phyloP scores from a whole-genome alignment of 2,888 invertebrate species.

The Caenorhabditis sp. region DNA sequence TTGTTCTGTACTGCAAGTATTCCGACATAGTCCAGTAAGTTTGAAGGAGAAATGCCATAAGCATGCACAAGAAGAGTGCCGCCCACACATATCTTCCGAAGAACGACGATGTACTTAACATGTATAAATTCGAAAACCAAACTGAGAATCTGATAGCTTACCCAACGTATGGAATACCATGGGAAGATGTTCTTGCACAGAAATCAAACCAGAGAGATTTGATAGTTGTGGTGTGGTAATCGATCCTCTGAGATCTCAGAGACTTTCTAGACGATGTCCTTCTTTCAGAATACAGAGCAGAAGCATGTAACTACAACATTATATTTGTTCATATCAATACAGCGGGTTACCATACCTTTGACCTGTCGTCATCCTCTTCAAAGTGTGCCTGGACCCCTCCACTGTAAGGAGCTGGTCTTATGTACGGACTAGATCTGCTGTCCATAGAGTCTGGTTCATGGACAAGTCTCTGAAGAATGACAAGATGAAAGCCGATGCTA shows the following conservation, averaged over 20 bases:
- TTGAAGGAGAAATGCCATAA: slow-evolving; percentile 76
- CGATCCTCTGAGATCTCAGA: slow-evolving; percentile 50
- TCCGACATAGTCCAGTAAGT: slow-evolving; percentile 79
- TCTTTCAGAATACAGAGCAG: slow-evolving; percentile 52
- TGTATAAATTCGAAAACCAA: neutral
- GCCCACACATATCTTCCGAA: slow-evolving; percentile 71
- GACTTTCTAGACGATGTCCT: slow-evolving; percentile 59
- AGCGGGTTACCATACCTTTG: slow-evolving; percentile 18
- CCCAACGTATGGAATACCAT: slow-evolving; percentile 76
- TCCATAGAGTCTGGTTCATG: slow-evolving; percentile 53
- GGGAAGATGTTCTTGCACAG: slow-evolving; percentile 77
- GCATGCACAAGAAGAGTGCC: slow-evolving; percentile 69
- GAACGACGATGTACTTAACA: slow-evolving; percentile 73
- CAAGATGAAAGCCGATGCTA: neutral
- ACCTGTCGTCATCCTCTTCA: slow-evolving; percentile 50
- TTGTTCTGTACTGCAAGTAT: slow-evolving; percentile 77
- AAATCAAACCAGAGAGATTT: slow-evolving; percentile 73
- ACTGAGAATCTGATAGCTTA: slow-evolving; percentile 42
- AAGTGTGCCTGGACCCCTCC: slow-evolving; percentile 48
- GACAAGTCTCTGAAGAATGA: slow-evolving; percentile 41
- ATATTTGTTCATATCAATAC: neutral
- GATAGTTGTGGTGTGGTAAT: slow-evolving; percentile 50
- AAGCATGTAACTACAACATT: slow-evolving; percentile 29
- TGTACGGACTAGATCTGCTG: slow-evolving; percentile 32
- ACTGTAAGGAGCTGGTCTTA: slow-evolving; percentile 37